These are phyloP conservation scores for Mormoops blainvillei DNA, from an alignment of 2,113 vertebrate genomes.

Conservation along the genomic window DNA sequence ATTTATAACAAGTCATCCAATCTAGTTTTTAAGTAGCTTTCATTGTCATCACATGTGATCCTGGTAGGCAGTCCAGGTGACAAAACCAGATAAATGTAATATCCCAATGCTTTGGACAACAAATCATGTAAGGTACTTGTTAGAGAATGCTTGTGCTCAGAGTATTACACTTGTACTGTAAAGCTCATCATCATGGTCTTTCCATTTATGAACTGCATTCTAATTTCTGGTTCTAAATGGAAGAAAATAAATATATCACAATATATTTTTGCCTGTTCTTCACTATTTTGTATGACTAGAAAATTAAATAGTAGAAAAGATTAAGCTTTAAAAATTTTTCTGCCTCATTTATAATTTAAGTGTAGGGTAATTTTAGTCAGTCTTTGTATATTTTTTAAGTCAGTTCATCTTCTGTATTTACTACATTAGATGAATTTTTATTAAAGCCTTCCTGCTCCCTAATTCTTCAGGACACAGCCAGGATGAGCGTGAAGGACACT, in stretches of 20 bases:
- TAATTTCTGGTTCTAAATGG: neutral
- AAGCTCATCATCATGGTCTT: neutral
- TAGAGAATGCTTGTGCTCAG: neutral
- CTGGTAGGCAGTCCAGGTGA: neutral
- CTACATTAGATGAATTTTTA: slow-evolving; percentile 29
- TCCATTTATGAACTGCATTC: neutral
- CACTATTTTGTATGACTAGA: neutral
- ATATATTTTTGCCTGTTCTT: neutral
- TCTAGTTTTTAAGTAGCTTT: neutral
- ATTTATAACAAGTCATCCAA: neutral
- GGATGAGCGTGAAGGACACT: neutral
- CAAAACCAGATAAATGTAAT: neutral
- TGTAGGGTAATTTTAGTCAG: slow-evolving; percentile 27
- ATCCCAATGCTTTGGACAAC: neutral
- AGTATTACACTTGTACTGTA: neutral
- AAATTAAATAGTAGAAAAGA: neutral
- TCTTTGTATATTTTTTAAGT: slow-evolving; percentile 34
- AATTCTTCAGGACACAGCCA: slow-evolving; percentile 4
- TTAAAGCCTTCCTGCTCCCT: neutral
- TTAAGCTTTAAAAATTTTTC: neutral
- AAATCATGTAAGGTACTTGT: neutral
- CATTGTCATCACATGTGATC: neutral
- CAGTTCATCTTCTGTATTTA: slow-evolving; percentile 48
- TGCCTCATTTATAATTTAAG: neutral
- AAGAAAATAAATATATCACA: neutral